Conservation (phyloP, 2,113 vertebrate genomes). For the Lophochroa leadbeateri region DNA sequence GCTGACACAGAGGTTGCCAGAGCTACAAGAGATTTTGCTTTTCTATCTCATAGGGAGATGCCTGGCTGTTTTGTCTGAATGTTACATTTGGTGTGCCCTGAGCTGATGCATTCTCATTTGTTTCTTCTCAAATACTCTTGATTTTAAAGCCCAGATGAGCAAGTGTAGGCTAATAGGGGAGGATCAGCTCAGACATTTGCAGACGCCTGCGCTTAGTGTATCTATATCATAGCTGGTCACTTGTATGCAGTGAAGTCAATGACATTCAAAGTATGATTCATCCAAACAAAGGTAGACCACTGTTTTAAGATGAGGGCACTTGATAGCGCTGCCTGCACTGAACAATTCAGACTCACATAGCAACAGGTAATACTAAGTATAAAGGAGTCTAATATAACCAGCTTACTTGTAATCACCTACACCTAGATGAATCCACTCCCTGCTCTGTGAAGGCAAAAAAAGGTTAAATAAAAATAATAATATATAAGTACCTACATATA, state of each 20-base stretch:
- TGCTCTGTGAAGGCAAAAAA: neutral
- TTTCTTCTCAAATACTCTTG: neutral
- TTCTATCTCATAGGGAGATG: neutral
- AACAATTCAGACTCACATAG: neutral
- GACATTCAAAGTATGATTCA: neutral
- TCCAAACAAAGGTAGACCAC: neutral
- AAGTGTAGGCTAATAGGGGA: neutral
- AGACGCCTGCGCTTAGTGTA: rapidly evolving
- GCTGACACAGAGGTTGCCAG: neutral
- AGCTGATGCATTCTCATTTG: neutral
- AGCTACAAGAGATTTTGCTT: neutral
- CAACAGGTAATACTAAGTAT: neutral
- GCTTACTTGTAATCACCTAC: neutral
- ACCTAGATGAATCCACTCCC: neutral
- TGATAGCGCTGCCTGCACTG: neutral
- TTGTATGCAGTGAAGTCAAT: neutral
- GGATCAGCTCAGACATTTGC: neutral
- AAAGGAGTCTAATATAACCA: neutral
- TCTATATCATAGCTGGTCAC: neutral
- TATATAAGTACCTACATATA: neutral
- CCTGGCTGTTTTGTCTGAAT: neutral
- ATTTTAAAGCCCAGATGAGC: neutral
- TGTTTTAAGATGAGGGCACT: neutral
- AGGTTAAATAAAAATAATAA: neutral
- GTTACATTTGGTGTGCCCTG: neutral